Percentiles rank a stretch among this genome's conserved stretches.
phyloP scores from a whole-genome alignment of 1,140 invertebrate species.

The Rhagoletis pomonella region DNA sequence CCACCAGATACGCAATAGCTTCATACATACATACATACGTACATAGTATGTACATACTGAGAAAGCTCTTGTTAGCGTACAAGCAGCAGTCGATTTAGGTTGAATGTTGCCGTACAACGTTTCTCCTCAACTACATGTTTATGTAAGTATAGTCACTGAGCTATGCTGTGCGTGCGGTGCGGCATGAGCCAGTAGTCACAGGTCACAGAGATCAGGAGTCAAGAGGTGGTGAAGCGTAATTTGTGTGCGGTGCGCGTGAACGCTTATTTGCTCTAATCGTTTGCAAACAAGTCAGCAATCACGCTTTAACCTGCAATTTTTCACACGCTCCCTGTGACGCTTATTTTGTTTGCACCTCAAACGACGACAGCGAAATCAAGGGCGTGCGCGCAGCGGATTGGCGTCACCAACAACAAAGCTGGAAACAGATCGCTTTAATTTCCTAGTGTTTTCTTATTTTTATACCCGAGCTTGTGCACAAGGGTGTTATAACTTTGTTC shows the following conservation, averaged over 20 bases:
- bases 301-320: slow-evolving; percentile 7
- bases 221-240: not conserved
- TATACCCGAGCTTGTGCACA: too few relatives aligned
- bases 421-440: too few relatives aligned
- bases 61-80: not conserved
- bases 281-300: slow-evolving; percentile 30
- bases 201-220: too few relatives aligned
- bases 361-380: not conserved
- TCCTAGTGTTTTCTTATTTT: too few relatives aligned
- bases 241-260: not conserved
- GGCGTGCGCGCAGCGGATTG: too few relatives aligned
- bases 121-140: too few relatives aligned
- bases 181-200: too few relatives aligned
- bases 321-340: not conserved
- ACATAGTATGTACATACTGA: too few relatives aligned
- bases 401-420: too few relatives aligned
- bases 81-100: too few relatives aligned
- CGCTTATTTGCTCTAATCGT: slow-evolving; percentile 11
- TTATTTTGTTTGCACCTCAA: not conserved
- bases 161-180: not conserved
- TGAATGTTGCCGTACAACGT: too few relatives aligned
- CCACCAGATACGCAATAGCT: not conserved
- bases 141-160: not conserved
- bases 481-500: too few relatives aligned
- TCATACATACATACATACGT: not conserved